Evolutionary conservation across 2,888 invertebrate species (phyloP).

Genomic region (Meiosimyza platycephala): DNA sequence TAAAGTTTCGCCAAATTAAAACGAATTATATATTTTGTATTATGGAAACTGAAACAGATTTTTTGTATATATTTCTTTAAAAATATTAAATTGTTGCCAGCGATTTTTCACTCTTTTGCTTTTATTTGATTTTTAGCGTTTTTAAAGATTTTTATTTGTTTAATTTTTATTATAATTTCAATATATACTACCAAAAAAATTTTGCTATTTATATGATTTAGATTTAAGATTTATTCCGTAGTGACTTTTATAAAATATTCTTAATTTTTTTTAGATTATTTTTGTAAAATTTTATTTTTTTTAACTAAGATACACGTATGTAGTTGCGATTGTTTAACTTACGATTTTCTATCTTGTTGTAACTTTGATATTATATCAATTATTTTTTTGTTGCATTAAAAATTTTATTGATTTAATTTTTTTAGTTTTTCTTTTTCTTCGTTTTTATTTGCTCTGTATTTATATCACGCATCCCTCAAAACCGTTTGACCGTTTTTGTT

Average conservation of each 20-base stretch:
- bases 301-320: background rate
- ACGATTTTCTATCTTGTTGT: constrained; percentile 24
- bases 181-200: background rate
- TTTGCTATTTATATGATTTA: too few species aligned
- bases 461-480: constrained; percentile 67
- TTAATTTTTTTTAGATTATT: background rate
- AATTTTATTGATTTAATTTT: constrained; percentile 24
- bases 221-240: background rate
- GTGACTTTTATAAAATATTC: constrained; percentile 1
- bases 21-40: constrained; percentile 12
- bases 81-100: too few species aligned
- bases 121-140: too few species aligned
- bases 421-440: constrained; percentile 34
- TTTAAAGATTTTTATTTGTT: background rate
- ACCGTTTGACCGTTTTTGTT: constrained; percentile 55
- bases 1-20: constrained; percentile 14
- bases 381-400: constrained; percentile 29
- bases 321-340: constrained; percentile 18
- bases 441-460: constrained; percentile 39
- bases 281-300: background rate
- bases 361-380: constrained; percentile 11
- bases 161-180: background rate
- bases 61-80: too few species aligned
- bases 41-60: too few species aligned
- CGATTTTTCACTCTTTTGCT: too few species aligned